Evolutionary conservation across 2,888 invertebrate genomes (phyloP).

Genomic region (Pyrocoelia pectoralis): DNA sequence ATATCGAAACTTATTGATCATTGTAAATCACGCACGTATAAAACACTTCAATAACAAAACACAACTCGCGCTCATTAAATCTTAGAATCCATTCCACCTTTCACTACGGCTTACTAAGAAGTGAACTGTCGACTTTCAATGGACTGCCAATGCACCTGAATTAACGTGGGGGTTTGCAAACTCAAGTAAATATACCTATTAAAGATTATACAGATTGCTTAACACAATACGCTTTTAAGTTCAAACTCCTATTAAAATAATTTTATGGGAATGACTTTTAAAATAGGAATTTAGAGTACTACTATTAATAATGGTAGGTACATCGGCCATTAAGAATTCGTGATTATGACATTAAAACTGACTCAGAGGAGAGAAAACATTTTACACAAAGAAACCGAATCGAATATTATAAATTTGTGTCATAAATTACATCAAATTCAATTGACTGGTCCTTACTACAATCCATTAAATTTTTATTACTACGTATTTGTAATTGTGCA

Average conservation of each 20-base stretch:
- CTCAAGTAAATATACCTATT: slow-evolving; percentile 38
- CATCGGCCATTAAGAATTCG: no score
- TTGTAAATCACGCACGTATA: slow-evolving; percentile 34
- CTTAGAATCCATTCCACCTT: slow-evolving; percentile 36
- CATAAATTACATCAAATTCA: no score
- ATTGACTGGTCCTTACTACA: no score
- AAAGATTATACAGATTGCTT: neutral
- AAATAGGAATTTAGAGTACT: neutral
- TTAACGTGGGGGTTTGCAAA: slow-evolving; percentile 42
- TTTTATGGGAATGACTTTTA: neutral
- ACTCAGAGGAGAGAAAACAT: no score
- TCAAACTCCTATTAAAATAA: neutral
- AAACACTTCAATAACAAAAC: slow-evolving; percentile 20
- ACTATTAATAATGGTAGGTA: no score
- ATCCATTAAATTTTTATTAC: no score
- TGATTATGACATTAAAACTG: no score
- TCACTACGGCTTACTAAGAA: slow-evolving; percentile 42
- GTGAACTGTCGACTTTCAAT: slow-evolving; percentile 39
- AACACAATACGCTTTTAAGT: no score
- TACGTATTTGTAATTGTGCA: no score
- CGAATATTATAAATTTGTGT: no score
- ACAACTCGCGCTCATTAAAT: slow-evolving; percentile 19
- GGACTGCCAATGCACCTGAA: slow-evolving; percentile 37
- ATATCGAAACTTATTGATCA: slow-evolving; percentile 59
- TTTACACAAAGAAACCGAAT: no score